A percentile compares a stretch with the other conserved stretches of the same genome.
Conservation (phyloP, 35 echinoderm and acorn worm species). For the Lytechinus pictus region DNA sequence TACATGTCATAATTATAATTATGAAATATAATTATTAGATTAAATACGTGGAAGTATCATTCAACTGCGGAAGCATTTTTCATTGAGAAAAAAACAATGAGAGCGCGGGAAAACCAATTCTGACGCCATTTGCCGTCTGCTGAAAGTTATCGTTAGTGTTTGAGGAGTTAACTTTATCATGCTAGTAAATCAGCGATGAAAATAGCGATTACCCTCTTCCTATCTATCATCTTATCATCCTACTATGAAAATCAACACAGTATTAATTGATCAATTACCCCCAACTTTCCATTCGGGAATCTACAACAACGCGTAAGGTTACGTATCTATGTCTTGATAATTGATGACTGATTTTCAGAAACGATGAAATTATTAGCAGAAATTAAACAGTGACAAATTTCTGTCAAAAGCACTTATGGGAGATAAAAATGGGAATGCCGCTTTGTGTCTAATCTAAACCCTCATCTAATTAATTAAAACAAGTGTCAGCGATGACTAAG, state of each 20-base stretch:
- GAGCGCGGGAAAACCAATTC: background rate
- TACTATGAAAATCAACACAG: background rate
- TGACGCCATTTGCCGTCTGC: background rate
- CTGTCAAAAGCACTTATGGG: background rate
- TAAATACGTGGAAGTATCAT: background rate
- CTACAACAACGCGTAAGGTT: background rate
- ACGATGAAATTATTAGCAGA: background rate
- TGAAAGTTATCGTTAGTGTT: background rate
- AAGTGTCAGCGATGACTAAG: slow-evolving; percentile 35
- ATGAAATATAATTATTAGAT: background rate
- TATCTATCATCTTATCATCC: background rate
- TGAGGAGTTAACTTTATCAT: background rate
- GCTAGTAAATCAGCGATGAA: background rate
- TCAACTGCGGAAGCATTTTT: background rate
- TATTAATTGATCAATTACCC: background rate
- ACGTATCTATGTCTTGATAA: background rate
- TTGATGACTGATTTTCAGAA: background rate
- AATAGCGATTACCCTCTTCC: background rate
- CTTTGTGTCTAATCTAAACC: background rate
- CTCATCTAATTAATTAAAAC: slow-evolving; percentile 50
- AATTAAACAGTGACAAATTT: background rate
- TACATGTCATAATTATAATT: background rate
- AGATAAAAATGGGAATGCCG: background rate
- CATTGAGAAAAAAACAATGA: background rate
- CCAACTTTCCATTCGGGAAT: background rate